Evolutionary conservation across 2,113 vertebrate species (phyloP), one percentile per base, ranked within the genome.

Genomic region (Pachyramphus minor): DNA sequence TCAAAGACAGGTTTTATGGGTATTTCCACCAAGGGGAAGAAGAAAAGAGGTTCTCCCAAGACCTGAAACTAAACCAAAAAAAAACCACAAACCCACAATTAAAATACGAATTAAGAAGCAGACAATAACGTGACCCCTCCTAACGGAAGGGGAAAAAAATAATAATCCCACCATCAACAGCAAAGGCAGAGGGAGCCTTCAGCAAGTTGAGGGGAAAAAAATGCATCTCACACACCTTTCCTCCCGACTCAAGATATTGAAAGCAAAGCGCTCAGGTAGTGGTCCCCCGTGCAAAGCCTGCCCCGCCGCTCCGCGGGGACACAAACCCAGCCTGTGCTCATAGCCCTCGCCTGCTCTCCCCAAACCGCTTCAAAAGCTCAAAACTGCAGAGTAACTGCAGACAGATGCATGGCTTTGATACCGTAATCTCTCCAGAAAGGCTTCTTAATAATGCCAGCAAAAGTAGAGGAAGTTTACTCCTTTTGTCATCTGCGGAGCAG

Each of bases 401-500:
- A 24, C 92, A 96, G 91, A 97, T 87, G 92, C 84, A 62, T 53
- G 68, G 50, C 94, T 96, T 94, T 88, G 90, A 92, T 95, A 94
- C 83, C 92, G 90, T 93, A 96, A 92, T 96, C 83, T 87, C 82
- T 79, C 79, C 93, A 94, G 91, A 93, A 93, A 93, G 78, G 82
- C 63, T 77, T 96, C 92, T 89, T 72, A 89, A 76, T 92, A 68
- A 68, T 64, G 90, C 92, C 92, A 93, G 76, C 75, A 81, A 92
- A 94, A 96, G 87, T 86, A 90, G 87, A 96, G 96, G 96, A 97
- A 96, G 96, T 97, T 97, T 94, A 91, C 88, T 92, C 93, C 95
- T 96, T 97, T 97, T 96, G 96, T 97, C 94, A 96, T 96, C 92
- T 42, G 85, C 82, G 75, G 62, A 69, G 73, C 89, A 39, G 87